Conservation (phyloP, 2,113 vertebrate species). For the Pygoscelis adeliae region DNA sequence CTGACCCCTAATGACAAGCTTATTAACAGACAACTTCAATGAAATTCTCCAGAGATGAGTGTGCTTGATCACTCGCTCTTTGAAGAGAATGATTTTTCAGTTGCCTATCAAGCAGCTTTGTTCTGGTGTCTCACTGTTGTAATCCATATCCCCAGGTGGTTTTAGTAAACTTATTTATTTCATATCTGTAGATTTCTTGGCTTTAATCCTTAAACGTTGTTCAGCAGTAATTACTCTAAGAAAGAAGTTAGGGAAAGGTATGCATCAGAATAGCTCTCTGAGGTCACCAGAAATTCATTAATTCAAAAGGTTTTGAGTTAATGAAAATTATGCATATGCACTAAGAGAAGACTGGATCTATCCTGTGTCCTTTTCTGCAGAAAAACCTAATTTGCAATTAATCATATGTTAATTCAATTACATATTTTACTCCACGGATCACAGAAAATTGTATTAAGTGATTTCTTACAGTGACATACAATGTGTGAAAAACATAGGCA, state of each 20-base stretch:
- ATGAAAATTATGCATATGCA: not conserved
- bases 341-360: not conserved
- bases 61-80: not conserved
- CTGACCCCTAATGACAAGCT: not conserved
- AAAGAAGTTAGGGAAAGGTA: not conserved
- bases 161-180: not conserved
- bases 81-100: not conserved
- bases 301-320: not conserved
- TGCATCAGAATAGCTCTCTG: not conserved
- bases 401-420: not conserved
- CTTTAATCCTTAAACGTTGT: not conserved
- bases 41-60: not conserved
- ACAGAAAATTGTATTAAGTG: not conserved
- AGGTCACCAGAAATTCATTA: not conserved
- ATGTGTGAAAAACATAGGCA: not conserved
- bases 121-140: not conserved
- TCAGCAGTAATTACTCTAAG: not conserved
- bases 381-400: not conserved
- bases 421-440: not conserved
- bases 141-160: not conserved
- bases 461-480: not conserved
- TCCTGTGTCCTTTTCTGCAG: not conserved
- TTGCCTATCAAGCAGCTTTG: not conserved
- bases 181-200: not conserved
- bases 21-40: not conserved